These are phyloP conservation scores for Cephus rjabovi DNA, from an alignment of 2,888 invertebrate species.

Conservation along the genomic window DNA sequence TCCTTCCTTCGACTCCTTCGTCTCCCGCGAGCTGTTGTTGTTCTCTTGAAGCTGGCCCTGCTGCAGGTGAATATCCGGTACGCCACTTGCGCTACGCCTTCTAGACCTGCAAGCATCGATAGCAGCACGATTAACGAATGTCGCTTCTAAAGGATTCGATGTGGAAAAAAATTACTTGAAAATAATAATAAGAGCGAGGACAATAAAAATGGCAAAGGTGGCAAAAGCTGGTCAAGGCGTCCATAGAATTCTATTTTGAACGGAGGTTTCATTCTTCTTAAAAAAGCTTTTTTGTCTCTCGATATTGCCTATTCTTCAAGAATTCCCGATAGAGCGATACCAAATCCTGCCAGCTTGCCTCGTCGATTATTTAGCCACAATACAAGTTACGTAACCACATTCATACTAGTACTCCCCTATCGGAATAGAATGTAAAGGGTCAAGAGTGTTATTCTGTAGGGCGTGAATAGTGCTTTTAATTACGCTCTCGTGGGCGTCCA, in stretches of 20 bases:
- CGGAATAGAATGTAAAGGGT: background rate
- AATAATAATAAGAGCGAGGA: background rate
- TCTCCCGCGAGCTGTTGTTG: slow-evolving; percentile 67
- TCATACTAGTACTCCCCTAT: background rate
- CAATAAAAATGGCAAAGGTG: background rate
- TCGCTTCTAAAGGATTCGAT: background rate
- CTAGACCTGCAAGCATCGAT: slow-evolving; percentile 76
- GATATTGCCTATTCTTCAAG: background rate
- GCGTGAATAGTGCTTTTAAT: background rate
- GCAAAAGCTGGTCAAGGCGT: background rate
- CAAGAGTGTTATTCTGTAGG: background rate
- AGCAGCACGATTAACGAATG: background rate
- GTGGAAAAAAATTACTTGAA: background rate
- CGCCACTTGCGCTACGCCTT: slow-evolving; percentile 82
- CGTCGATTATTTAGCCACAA: background rate
- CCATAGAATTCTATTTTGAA: background rate
- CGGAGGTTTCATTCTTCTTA: background rate
- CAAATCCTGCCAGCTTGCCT: background rate
- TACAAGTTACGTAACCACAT: background rate
- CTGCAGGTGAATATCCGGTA: slow-evolving; percentile 82
- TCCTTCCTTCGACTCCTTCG: slow-evolving; percentile 59
- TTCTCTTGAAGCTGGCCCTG: slow-evolving; percentile 73
- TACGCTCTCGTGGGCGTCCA: background rate
- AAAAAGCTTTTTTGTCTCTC: background rate
- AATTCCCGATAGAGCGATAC: background rate